These are phyloP conservation scores for Anticlea derivata DNA, from an alignment of 2,888 invertebrate species.

Conservation along the genomic window DNA sequence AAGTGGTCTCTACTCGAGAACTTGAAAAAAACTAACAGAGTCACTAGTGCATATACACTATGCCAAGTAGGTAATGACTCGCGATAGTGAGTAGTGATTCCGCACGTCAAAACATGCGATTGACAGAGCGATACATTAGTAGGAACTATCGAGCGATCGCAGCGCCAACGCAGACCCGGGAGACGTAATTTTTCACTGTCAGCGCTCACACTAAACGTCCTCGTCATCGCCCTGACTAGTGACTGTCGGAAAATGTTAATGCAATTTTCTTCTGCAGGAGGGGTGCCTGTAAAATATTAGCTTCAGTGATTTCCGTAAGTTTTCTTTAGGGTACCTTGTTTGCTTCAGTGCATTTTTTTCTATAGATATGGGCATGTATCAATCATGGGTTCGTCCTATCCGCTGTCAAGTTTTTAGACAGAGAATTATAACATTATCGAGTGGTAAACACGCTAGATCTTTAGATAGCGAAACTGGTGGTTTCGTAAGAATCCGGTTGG, in stretches of 20 bases:
- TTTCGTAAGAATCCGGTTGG: conserved; percentile 52
- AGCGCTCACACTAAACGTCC: conserved; percentile 70
- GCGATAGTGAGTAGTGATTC: conserved; percentile 68
- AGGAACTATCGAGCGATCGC: conserved; percentile 75
- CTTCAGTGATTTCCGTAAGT: conserved; percentile 46
- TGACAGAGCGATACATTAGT: conserved; percentile 81
- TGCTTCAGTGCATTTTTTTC: conserved; percentile 49
- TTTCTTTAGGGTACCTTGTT: conserved; percentile 48
- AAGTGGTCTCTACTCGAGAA: too few relatives aligned
- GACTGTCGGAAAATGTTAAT: conserved; percentile 78
- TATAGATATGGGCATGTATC: conserved; percentile 38
- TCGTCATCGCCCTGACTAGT: conserved; percentile 74
- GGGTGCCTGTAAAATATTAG: conserved; percentile 58
- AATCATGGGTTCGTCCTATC: conserved; percentile 39
- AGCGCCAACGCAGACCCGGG: conserved; percentile 60
- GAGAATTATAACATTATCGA: conserved; percentile 51
- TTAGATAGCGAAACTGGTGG: conserved; percentile 30
- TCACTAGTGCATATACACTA: conserved; percentile 59
- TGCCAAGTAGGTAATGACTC: conserved; percentile 44
- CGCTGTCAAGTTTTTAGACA: conserved; percentile 55
- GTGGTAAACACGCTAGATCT: conserved; percentile 48
- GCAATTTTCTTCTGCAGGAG: conserved; percentile 66
- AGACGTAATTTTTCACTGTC: conserved; percentile 80
- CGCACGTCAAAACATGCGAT: conserved; percentile 75
- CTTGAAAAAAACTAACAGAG: too few relatives aligned